Evolutionary conservation across 2,797 vertebrate genomes (phyloP).

Genomic region (Myripristis jacobus): DNA sequence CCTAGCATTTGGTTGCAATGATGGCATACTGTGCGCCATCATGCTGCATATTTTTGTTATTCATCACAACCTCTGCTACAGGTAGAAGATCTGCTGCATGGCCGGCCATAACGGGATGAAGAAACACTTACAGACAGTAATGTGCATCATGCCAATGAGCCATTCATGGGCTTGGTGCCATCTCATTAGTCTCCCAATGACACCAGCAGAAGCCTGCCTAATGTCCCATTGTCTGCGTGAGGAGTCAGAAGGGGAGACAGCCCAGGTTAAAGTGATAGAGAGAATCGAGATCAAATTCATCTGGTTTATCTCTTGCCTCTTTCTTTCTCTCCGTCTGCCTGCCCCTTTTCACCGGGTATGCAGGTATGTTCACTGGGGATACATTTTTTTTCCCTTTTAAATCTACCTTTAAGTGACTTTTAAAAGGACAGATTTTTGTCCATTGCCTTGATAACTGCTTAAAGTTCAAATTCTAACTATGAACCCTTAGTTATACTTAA

Average conservation of each 20-base stretch:
- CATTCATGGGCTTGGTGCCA: conserved; percentile 75
- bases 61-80: conserved; percentile 69
- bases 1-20: conserved; percentile 35
- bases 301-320: conserved; percentile 22
- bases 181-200: conserved; percentile 81
- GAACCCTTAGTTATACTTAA: conserved; percentile 67
- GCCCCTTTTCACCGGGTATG: conserved; percentile 32
- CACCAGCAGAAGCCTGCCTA: conserved; percentile 68
- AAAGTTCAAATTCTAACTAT: conserved; percentile 64
- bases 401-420: conserved; percentile 65
- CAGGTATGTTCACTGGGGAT: conserved; percentile 57
- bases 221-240: conserved; percentile 68
- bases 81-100: conserved; percentile 75
- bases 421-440: conserved; percentile 53
- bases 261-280: conserved; percentile 47
- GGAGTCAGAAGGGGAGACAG: conserved; percentile 50
- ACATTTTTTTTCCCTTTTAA: conserved; percentile 47
- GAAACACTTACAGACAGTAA: conserved; percentile 78
- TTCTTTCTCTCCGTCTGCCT: not conserved
- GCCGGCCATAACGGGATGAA: conserved; percentile 65
- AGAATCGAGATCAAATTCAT: conserved; percentile 43
- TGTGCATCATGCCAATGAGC: conserved; percentile 81
- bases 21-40: conserved; percentile 32
- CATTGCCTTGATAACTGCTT: conserved; percentile 71
- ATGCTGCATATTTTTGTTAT: conserved; percentile 55